Conservation (phyloP, 2,797 vertebrate species). For the Acanthiza pusilla region DNA sequence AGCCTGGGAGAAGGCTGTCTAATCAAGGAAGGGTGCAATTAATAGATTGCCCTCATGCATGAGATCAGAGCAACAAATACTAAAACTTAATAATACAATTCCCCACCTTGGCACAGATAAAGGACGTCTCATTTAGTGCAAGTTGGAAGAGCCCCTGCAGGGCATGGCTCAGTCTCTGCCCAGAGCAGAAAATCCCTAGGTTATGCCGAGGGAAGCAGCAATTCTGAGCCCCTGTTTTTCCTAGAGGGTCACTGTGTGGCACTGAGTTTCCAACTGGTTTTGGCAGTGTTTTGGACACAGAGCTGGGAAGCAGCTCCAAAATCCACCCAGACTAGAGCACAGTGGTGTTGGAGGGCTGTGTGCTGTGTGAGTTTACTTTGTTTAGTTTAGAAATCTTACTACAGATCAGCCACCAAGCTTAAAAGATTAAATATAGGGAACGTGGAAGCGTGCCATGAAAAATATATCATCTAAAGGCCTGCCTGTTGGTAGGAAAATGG, state of each 20-base stretch:
- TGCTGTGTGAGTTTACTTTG: not conserved
- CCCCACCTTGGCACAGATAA: not conserved
- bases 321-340: not conserved
- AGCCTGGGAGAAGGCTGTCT: not conserved
- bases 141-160: not conserved
- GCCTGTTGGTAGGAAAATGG: not conserved
- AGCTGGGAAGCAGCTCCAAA: not conserved
- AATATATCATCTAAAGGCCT: not conserved
- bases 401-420: not conserved
- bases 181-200: not conserved
- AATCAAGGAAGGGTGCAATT: not conserved
- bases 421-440: not conserved
- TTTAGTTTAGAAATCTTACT: not conserved
- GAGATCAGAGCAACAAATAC: not conserved
- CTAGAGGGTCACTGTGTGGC: not conserved
- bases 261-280: not conserved
- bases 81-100: not conserved
- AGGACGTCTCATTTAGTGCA: not conserved
- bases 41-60: not conserved
- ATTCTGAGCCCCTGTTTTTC: not conserved
- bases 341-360: not conserved
- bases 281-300: rapidly evolving
- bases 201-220: not conserved
- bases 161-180: not conserved
- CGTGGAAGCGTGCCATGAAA: not conserved